phyloP scores from a whole-genome alignment of 2,888 invertebrate genomes.

The Leptinotarsa haldemani region DNA sequence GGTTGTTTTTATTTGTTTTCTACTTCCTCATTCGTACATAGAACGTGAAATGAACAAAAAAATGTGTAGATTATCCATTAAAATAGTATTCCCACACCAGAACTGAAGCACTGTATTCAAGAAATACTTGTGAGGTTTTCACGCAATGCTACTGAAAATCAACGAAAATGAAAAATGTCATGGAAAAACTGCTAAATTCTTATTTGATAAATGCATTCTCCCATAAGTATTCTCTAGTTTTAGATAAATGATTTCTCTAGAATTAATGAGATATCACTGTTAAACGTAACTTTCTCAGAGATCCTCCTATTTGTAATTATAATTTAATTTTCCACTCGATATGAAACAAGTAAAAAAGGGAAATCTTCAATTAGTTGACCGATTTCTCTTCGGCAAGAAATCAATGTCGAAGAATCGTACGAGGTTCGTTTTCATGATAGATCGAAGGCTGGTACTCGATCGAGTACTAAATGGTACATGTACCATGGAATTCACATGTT shows the following conservation, averaged over 20 bases:
- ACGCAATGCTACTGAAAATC: not conserved
- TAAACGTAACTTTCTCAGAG: slow-evolving; percentile 21
- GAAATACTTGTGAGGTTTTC: no score
- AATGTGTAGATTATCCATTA: no score
- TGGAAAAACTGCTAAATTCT: not conserved
- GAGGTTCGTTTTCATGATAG: not conserved
- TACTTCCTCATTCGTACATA: no score
- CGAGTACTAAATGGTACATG: not conserved
- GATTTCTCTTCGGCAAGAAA: slow-evolving; percentile 37
- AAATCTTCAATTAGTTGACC: slow-evolving; percentile 34
- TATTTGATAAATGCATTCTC: not conserved
- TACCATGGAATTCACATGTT: no score
- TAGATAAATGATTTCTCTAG: slow-evolving; percentile 5
- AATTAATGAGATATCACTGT: slow-evolving; percentile 5
- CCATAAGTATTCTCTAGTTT: not conserved
- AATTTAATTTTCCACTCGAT: slow-evolving; percentile 25
- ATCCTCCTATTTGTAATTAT: slow-evolving; percentile 22
- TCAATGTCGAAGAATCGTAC: slow-evolving; percentile 21
- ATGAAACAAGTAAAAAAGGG: slow-evolving; percentile 25
- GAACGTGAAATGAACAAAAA: no score
- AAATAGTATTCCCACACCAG: no score
- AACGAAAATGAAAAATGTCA: not conserved
- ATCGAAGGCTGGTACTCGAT: slow-evolving; percentile 4
- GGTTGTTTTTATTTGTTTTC: no score
- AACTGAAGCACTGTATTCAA: no score